Base-by-base conservation (phyloP, 2,888 invertebrate genomes). In the Ochlodes sylvanus region DNA sequence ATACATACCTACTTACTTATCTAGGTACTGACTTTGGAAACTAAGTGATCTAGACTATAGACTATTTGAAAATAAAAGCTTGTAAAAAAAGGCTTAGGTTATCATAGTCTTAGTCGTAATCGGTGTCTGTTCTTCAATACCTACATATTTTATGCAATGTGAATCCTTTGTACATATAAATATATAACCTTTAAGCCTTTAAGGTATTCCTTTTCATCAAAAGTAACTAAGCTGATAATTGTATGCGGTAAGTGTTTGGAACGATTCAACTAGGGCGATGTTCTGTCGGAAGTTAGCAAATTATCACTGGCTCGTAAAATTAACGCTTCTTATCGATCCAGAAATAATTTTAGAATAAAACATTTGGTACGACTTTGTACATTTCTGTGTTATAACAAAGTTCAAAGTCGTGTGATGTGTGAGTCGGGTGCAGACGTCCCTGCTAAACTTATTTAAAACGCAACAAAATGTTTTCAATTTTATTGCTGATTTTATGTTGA, bases 401-500 rank as follows among this genome's bases (percentile, higher is more conserved):
- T 84, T 81, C 80, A 89, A 87, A 89, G 75, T 90, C 79, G 86
- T 75, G 74, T 77, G 82, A 72, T n/a, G n/a, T n/a, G n/a, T n/a
- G n/a, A n/a, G n/a, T n/a, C 79, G 71, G 66, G 73, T 64, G 64
- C 62, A 73, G 72, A 72, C 77, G 76, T 79, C 81, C 81, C 82
- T 80, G 85, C 83, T 82, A 85, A 88, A 87, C 90, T 92, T 92
- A 90, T 92, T 92, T 92, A 91, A 92, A 93, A 90, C 87, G 89
- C 89, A 90, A 92, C 92, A 92, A 91, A 92, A 92, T 93, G 92
- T 92, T 92, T 92, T 92, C 90, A 92, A 92, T 91, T 93, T 93
- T 92, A 93, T 92, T 90, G 89, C 92, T 85, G 91, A 92, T 91
- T 93, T 93, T 89, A 92, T 92, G 92, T 91, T 92, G 87, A 88